phyloP scores from a whole-genome alignment of 92 coral and sea anemone species.

The Epizoanthus stellaris region DNA sequence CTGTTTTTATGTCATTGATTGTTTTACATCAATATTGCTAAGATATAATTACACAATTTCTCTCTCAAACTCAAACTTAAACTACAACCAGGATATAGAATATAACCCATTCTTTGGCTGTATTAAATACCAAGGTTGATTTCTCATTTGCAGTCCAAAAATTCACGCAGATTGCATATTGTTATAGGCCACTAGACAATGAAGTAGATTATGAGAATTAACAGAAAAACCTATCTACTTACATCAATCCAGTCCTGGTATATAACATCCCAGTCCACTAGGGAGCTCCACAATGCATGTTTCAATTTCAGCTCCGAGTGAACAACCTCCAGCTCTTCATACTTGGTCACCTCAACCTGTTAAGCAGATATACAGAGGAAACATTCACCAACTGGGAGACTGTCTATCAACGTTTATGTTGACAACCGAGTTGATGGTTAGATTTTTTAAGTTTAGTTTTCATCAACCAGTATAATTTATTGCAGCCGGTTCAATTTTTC shows the following conservation, averaged over 20 bases:
- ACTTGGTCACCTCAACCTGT: slow-evolving; percentile 97
- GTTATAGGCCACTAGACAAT: background rate
- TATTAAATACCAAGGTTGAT: too few species aligned
- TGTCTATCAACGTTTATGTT: background rate
- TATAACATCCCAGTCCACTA: slow-evolving; percentile 89
- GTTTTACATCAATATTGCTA: too few species aligned
- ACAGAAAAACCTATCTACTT: slow-evolving; percentile 1
- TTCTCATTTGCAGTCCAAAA: too few species aligned
- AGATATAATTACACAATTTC: too few species aligned
- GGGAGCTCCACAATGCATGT: slow-evolving; percentile 92
- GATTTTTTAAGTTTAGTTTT: background rate
- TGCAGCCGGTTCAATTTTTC: background rate
- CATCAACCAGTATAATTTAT: background rate
- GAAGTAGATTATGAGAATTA: too few species aligned
- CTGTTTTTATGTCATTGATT: too few species aligned
- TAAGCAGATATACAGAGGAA: background rate
- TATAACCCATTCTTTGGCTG: too few species aligned
- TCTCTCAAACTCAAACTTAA: too few species aligned
- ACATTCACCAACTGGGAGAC: background rate
- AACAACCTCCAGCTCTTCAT: slow-evolving; percentile 97
- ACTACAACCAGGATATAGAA: too few species aligned
- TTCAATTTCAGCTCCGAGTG: slow-evolving; percentile 90
- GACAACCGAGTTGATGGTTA: background rate
- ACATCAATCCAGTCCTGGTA: slow-evolving; percentile 93
- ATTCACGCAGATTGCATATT: too few species aligned